Base-by-base conservation (phyloP, 2,888 invertebrate species). In the Baronia brevicornis region DNA sequence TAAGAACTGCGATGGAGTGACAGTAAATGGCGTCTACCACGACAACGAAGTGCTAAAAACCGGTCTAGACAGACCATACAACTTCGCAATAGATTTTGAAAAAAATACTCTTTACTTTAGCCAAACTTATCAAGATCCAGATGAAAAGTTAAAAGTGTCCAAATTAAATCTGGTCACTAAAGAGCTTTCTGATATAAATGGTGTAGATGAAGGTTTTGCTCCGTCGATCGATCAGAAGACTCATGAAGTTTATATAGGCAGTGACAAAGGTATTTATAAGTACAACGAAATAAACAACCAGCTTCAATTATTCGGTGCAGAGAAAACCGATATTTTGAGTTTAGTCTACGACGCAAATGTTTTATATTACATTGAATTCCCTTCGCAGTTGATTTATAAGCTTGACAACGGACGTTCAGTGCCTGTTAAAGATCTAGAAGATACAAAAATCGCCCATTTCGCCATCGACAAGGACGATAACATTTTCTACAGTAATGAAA, bases 31-130 rank as follows among this genome's bases (percentile, higher is more conserved):
- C 3, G 22, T 54, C 0, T 63, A 60, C 32, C 48, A 71, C 18
- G 67, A 70, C 2, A 44, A 41, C 2, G 74, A 75, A 48, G 38
- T 56, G 0, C 44, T 78, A 0, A 61, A 56, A 23, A 33, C 50
- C 8, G 58, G 53, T 1, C 33, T 77, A 1, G 74, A 71, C 30
- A 54, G 68, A 37, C 75, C 78, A 0, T 75, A 68, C 24, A 46
- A 64, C 2, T 42, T 79, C 18, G 48, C 67, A 1, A 60, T 70
- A 6, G 75, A 78, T 29, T 53, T 61, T 39, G 62, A 54, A 34
- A 64, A 59, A 0, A 66, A 74, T 29, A 62, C 52, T 1, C 37
- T 78, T 0, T 79, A 69, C 40, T 79, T 78, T 39, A 79, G 74
- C 33, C 69, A 70, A 40, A 74, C 60, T 25, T 9, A 60, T 0